Percentiles rank a stretch among this genome's conserved stretches.
phyloP scores from a whole-genome alignment of 1,140 invertebrate genomes.

The Drosophila paulistorum region DNA sequence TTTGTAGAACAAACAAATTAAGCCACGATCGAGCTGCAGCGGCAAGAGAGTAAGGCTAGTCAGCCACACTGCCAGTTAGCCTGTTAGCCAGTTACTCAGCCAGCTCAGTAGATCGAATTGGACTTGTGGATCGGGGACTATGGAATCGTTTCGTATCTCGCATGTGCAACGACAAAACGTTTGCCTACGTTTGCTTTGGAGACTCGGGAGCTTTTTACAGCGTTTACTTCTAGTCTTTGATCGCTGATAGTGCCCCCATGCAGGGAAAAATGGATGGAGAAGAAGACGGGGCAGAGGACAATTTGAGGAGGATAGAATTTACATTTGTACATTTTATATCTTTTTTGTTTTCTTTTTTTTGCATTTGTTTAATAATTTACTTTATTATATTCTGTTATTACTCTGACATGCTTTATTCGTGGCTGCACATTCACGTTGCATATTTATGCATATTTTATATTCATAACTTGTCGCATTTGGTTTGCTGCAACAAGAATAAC shows the following conservation, averaged over 20 bases:
- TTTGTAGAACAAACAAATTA: conserved; percentile 74
- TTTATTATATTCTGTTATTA: conserved; percentile 75
- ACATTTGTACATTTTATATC: conserved; percentile 41
- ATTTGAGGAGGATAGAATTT: conserved; percentile 35
- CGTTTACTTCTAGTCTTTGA: conserved; percentile 80
- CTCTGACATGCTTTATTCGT: conserved; percentile 76
- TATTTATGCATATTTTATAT: conserved; percentile 81
- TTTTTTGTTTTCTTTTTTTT: neutral
- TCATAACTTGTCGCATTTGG: conserved; percentile 74
- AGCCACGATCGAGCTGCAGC: conserved; percentile 33
- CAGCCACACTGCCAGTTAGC: neutral
- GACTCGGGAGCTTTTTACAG: conserved; percentile 60
- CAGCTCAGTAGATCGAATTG: conserved; percentile 26
- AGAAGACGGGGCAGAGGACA: neutral
- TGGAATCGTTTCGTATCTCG: conserved; percentile 36
- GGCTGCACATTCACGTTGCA: conserved; percentile 53
- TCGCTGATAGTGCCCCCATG: conserved; percentile 54
- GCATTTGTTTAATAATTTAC: conserved; percentile 79
- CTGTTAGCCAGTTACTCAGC: neutral
- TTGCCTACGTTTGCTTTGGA: conserved; percentile 32
- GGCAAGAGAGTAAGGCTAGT: neutral
- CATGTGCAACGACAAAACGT: conserved; percentile 39
- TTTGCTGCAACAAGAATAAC: conserved; percentile 31
- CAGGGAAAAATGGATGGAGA: conserved; percentile 8
- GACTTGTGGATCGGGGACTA: conserved; percentile 4